These are phyloP conservation scores for Micromussa lordhowensis DNA, from an alignment of 92 coral and sea anemone genomes.

Conservation along the genomic window DNA sequence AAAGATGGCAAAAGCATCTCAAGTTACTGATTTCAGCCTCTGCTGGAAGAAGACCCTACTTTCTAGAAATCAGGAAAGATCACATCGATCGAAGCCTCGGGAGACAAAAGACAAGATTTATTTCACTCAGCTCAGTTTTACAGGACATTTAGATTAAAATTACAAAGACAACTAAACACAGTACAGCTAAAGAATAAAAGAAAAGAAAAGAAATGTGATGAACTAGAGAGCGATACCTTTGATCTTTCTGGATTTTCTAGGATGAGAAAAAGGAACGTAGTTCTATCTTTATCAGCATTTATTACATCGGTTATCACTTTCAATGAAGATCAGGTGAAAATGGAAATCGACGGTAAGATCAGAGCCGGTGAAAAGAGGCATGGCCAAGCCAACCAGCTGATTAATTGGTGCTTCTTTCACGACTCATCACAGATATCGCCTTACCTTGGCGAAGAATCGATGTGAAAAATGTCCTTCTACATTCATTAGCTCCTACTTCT, in stretches of 20 bases:
- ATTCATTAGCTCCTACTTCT: not conserved
- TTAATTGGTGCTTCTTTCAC: not conserved
- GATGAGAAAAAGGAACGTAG: not conserved
- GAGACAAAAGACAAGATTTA: too few relatives aligned
- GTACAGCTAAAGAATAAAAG: too few relatives aligned
- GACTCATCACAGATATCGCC: not conserved
- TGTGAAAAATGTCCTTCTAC: constrained; percentile 18
- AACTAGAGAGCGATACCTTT: not conserved
- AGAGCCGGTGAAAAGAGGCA: not conserved
- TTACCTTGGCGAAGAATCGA: constrained; percentile 42
- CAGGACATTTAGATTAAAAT: too few relatives aligned
- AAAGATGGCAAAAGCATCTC: too few relatives aligned
- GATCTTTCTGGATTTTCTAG: not conserved
- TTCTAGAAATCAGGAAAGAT: not conserved
- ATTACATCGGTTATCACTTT: not conserved
- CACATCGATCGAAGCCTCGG: too few relatives aligned
- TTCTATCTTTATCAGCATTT: not conserved
- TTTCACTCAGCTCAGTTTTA: too few relatives aligned
- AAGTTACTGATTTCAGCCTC: too few relatives aligned
- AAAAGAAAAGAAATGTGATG: too few relatives aligned
- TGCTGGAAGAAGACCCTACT: too few relatives aligned
- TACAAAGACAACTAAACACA: too few relatives aligned
- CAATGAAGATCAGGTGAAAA: not conserved
- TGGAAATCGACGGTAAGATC: not conserved
- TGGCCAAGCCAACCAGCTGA: not conserved